phyloP scores from a whole-genome alignment of 2,797 vertebrate species.

The Anguilla anguilla region DNA sequence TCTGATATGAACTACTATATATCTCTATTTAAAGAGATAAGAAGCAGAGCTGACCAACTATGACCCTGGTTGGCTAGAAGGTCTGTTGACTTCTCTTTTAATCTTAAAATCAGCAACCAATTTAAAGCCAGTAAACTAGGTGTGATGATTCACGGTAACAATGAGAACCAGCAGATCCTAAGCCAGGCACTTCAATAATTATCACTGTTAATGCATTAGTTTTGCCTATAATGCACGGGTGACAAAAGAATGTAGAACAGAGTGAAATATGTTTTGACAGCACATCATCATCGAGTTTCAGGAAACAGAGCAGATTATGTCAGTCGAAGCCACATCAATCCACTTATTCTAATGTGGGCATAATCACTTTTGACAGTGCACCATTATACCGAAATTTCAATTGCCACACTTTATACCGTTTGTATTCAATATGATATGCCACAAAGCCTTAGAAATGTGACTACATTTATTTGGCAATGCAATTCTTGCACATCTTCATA shows the following conservation, averaged over 20 bases:
- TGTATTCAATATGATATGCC: background rate
- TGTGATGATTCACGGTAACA: too few species aligned
- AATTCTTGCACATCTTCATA: background rate
- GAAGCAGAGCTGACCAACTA: too few species aligned
- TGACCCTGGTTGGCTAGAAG: too few species aligned
- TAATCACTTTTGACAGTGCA: background rate
- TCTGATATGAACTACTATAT: background rate
- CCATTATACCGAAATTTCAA: background rate
- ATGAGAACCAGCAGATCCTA: background rate
- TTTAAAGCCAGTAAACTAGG: too few species aligned
- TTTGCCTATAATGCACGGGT: background rate
- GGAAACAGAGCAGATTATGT: background rate
- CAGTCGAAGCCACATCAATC: background rate
- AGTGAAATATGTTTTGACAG: background rate
- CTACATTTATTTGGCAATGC: background rate
- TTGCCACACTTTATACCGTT: background rate
- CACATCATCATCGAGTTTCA: background rate
- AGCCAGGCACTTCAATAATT: background rate
- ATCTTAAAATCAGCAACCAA: too few species aligned
- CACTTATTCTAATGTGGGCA: background rate
- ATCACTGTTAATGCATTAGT: background rate
- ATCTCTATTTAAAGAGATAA: too few species aligned
- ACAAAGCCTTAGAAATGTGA: background rate
- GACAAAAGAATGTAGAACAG: conserved; percentile 1
- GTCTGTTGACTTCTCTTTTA: too few species aligned